phyloP scores from a whole-genome alignment of 2,888 invertebrate species.

The Melitaea athalia region DNA sequence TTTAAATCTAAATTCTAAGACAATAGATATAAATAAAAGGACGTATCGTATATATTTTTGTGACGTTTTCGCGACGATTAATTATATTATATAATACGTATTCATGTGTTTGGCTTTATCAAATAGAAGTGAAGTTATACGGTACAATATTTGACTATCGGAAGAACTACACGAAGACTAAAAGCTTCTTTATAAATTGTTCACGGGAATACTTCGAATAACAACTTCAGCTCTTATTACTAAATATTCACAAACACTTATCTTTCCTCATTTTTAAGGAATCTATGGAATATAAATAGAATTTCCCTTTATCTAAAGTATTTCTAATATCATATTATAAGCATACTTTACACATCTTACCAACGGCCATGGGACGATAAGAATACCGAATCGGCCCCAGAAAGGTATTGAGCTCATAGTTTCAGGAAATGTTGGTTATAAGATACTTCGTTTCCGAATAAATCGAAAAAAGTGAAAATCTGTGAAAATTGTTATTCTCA shows the following conservation, averaged over 20 bases:
- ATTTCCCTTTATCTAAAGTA: neutral
- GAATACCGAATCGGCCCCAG: too few species aligned
- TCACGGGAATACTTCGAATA: neutral
- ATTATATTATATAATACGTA: neutral
- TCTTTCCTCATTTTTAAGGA: neutral
- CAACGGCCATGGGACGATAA: too few species aligned
- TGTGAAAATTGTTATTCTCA: too few species aligned
- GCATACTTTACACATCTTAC: too few species aligned
- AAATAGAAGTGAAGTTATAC: neutral
- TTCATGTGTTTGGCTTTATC: neutral
- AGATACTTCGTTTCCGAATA: too few species aligned
- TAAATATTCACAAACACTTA: neutral
- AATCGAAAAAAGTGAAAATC: too few species aligned
- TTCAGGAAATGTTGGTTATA: too few species aligned
- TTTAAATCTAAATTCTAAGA: too few species aligned
- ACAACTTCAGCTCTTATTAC: neutral
- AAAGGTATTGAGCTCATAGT: too few species aligned
- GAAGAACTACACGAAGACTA: neutral
- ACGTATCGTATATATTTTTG: neutral
- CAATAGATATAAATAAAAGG: too few species aligned
- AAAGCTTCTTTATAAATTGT: neutral
- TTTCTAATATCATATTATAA: too few species aligned
- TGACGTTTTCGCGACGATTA: neutral
- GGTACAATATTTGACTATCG: neutral
- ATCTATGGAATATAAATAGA: too few species aligned